Conservation (phyloP, 2,797 vertebrate species). For the Enteromius radiatus region DNA sequence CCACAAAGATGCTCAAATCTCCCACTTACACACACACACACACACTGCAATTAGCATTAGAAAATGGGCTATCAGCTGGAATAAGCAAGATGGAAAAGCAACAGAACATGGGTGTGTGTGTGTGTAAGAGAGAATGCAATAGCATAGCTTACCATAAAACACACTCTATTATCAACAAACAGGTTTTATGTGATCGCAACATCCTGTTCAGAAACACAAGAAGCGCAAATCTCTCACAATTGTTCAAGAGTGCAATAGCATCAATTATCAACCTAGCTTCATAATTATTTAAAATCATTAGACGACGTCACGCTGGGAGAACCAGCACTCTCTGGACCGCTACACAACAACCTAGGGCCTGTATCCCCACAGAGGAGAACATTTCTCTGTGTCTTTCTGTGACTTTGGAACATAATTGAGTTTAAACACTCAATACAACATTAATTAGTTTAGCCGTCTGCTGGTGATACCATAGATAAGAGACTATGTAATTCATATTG, state of each 20-base stretch:
- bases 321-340: constrained; percentile 52
- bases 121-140: neutral
- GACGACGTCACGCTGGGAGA: constrained; percentile 12
- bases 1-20: constrained; percentile 26
- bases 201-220: constrained; percentile 5
- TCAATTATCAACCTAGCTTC: constrained; percentile 21
- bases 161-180: neutral
- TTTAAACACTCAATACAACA: constrained; percentile 89
- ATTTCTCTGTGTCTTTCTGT: constrained; percentile 81
- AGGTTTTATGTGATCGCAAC: neutral
- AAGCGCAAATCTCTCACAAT: neutral
- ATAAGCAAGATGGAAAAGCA: constrained; percentile 76
- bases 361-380: constrained; percentile 67
- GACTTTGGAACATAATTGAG: constrained; percentile 87
- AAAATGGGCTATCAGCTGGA: constrained; percentile 99
- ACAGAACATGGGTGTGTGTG: neutral
- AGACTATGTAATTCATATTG: constrained; percentile 88
- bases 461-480: constrained; percentile 87
- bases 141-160: constrained; percentile 3
- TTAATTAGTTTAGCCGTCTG: constrained; percentile 87
- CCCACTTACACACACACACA: neutral
- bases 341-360: constrained; percentile 59
- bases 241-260: constrained; percentile 24
- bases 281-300: constrained; percentile 28
- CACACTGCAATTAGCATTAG: constrained; percentile 91